Evolutionary conservation across 2,113 vertebrate species (phyloP).

Genomic region (Corythoichthys intestinalis): DNA sequence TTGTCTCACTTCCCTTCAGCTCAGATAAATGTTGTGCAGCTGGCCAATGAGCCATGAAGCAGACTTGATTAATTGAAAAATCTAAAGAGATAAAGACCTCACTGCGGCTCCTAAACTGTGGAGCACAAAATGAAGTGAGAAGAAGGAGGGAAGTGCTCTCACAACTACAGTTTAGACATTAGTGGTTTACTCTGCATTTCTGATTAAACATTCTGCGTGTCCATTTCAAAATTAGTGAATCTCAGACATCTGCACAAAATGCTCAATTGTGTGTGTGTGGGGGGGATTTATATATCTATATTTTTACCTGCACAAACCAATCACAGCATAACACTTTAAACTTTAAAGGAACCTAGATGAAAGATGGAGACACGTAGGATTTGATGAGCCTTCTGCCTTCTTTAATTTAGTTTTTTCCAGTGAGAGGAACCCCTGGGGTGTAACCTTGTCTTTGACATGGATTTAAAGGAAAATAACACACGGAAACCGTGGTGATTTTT

Average conservation of each 20-base stretch:
- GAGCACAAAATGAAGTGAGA: slow-evolving; percentile 33
- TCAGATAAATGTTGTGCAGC: slow-evolving; percentile 50
- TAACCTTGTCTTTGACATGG: slow-evolving; percentile 22
- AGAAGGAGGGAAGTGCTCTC: slow-evolving; percentile 25
- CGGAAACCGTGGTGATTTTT: slow-evolving; percentile 27
- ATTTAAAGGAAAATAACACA: slow-evolving; percentile 38
- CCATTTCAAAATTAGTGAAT: not conserved
- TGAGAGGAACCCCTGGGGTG: slow-evolving; percentile 13
- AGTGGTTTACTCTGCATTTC: not conserved
- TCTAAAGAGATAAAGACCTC: slow-evolving; percentile 45
- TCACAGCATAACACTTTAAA: not conserved
- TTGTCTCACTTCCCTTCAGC: slow-evolving; percentile 45
- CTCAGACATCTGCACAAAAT: not conserved
- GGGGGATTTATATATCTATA: not conserved
- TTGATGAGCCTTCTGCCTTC: slow-evolving; percentile 25
- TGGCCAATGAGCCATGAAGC: slow-evolving; percentile 50
- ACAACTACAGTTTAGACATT: not conserved
- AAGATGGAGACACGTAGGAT: slow-evolving; percentile 15
- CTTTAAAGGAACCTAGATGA: slow-evolving; percentile 15
- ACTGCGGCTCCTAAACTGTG: slow-evolving; percentile 27
- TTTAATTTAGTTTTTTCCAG: slow-evolving; percentile 19
- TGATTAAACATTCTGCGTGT: not conserved
- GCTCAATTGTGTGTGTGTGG: not conserved
- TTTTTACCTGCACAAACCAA: not conserved
- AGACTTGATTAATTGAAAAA: slow-evolving; percentile 57